Evolutionary conservation across 35 echinoderm and acorn worm species (phyloP).

Genomic region (Holothuria glaberrima): DNA sequence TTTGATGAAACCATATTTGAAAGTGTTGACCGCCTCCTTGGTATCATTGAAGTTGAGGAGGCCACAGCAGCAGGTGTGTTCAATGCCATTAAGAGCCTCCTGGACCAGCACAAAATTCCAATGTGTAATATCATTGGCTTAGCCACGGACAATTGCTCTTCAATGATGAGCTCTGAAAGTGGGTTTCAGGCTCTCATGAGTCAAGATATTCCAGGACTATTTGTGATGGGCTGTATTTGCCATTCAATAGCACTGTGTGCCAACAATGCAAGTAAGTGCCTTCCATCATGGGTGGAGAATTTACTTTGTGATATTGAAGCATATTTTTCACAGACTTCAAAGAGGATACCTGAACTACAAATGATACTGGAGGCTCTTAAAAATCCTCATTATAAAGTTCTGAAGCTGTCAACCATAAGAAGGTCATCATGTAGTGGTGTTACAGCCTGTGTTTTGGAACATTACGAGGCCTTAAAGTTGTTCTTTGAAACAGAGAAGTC

Average conservation of each 20-base stretch:
- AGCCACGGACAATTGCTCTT: conserved; percentile 9
- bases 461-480: conserved; percentile 2
- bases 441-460: background rate
- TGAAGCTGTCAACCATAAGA: background rate
- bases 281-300: conserved; percentile 12
- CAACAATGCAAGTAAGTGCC: background rate
- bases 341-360: background rate
- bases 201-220: background rate
- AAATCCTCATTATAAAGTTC: background rate
- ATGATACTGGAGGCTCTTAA: background rate
- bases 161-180: conserved; percentile 17
- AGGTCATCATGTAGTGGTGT: background rate
- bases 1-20: background rate
- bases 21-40: background rate
- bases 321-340: background rate
- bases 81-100: background rate
- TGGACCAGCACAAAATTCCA: conserved; percentile 5
- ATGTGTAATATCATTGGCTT: conserved; percentile 6
- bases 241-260: conserved; percentile 28
- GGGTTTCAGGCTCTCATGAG: conserved; percentile 16
- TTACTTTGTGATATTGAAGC: background rate
- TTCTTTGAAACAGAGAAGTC: background rate
- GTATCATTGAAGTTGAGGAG: conserved; percentile 13
- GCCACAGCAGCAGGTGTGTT: background rate
- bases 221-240: conserved; percentile 23